These are phyloP conservation scores for Rhamnusium bicolor DNA, from an alignment of 2,888 invertebrate genomes.

Conservation along the genomic window DNA sequence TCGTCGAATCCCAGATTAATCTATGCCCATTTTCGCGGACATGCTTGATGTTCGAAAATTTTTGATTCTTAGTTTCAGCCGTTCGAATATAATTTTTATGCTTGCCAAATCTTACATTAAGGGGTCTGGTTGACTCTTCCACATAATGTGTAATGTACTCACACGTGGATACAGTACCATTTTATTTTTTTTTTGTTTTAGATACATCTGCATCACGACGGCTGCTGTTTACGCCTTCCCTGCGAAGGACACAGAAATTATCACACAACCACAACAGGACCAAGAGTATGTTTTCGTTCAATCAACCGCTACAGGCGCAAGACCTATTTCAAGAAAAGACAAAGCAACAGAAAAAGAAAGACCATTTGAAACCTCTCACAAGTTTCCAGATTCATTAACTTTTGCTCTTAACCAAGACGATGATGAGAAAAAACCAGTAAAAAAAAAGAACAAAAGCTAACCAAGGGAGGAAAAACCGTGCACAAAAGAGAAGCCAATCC, in stretches of 20 bases:
- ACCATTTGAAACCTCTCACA: constrained; percentile 82
- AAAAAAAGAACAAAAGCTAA: constrained; percentile 44
- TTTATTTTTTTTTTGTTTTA: constrained; percentile 54
- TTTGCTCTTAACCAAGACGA: constrained; percentile 65
- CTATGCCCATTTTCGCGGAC: too few species aligned
- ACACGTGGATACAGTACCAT: too few species aligned
- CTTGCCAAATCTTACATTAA: too few species aligned
- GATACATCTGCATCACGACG: constrained; percentile 55
- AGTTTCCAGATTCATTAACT: constrained; percentile 75
- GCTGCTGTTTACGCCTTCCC: constrained; percentile 48
- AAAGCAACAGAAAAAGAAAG: constrained; percentile 60
- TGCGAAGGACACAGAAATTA: constrained; percentile 73
- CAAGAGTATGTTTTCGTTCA: constrained; percentile 80
- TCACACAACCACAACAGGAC: constrained; percentile 78
- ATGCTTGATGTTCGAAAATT: too few species aligned
- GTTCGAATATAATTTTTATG: too few species aligned
- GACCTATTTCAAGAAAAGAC: constrained; percentile 66
- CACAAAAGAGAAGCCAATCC: constrained; percentile 61
- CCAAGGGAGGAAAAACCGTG: constrained; percentile 42
- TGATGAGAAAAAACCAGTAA: constrained; percentile 53
- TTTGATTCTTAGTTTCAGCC: too few species aligned
- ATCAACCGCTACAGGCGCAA: constrained; percentile 65
- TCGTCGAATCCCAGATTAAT: too few species aligned
- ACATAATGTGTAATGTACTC: too few species aligned
- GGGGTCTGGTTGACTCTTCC: too few species aligned